A percentile compares a stretch with the other conserved stretches of the same genome.
These are phyloP conservation scores for Poeciliopsis turneri DNA, from an alignment of 2,797 vertebrate genomes.

Conservation along the genomic window DNA sequence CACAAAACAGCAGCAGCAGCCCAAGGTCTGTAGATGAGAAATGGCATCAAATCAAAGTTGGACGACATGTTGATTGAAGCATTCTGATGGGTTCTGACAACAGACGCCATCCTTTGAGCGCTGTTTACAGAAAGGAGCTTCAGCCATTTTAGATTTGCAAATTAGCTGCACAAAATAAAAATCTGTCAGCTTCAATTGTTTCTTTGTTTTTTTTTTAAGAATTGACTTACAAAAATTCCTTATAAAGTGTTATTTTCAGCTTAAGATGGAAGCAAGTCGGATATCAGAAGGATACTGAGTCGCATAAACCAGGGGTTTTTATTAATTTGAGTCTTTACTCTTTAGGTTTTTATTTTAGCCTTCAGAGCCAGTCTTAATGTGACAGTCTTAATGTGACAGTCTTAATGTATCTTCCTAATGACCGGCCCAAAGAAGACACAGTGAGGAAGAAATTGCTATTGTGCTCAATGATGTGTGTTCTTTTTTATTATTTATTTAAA, in stretches of 20 bases:
- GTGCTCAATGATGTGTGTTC: neutral
- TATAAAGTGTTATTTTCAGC: conserved; percentile 46
- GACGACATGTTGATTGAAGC: conserved; percentile 41
- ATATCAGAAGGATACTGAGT: conserved; percentile 64
- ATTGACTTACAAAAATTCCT: conserved; percentile 42
- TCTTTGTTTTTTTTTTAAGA: conserved; percentile 48
- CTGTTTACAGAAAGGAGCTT: conserved; percentile 22
- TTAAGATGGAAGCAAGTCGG: conserved; percentile 49
- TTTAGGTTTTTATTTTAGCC: conserved; percentile 50
- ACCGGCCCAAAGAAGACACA: conserved; percentile 46
- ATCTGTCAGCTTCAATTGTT: conserved; percentile 33
- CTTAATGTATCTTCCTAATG: conserved; percentile 67
- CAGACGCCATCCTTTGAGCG: conserved; percentile 55
- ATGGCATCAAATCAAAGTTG: conserved; percentile 54
- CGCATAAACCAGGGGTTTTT: conserved; percentile 54
- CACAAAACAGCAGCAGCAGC: conserved; percentile 20
- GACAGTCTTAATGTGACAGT: conserved; percentile 44
- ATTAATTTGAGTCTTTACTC: conserved; percentile 61
- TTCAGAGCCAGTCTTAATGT: conserved; percentile 48
- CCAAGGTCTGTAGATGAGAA: conserved; percentile 27
- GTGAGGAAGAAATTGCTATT: conserved; percentile 7
- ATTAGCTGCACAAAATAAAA: conserved; percentile 52
- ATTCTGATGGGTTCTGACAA: conserved; percentile 57
- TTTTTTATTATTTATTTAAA: neutral
- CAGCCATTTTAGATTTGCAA: conserved; percentile 45